Evolutionary conservation across 2,113 vertebrate genomes (phyloP).

Genomic region (Xerus inauris): DNA sequence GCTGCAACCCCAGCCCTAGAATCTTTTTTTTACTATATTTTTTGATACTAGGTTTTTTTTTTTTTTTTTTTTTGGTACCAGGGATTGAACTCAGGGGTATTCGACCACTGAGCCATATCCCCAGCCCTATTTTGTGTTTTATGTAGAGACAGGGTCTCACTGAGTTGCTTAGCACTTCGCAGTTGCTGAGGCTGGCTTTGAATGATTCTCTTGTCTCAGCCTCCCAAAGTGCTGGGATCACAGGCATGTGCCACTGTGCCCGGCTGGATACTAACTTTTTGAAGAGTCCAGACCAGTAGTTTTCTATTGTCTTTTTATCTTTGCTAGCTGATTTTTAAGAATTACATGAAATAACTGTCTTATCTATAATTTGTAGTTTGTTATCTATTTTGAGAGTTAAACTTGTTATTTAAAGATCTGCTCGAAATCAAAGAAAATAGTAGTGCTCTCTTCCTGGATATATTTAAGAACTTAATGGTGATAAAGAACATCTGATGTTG

Average conservation of each 20-base stretch:
- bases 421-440: not conserved
- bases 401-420: constrained; percentile 20
- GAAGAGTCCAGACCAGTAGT: not conserved
- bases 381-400: constrained; percentile 59
- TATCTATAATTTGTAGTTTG: constrained; percentile 25
- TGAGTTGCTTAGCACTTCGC: no score
- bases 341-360: not conserved
- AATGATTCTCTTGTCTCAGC: no score
- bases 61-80: no score
- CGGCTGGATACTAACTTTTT: not conserved
- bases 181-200: no score
- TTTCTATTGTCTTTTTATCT: not conserved
- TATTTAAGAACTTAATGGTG: constrained; percentile 31
- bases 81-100: no score
- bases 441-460: not conserved
- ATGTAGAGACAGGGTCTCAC: no score
- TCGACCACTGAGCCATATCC: no score
- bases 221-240: no score
- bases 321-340: not conserved
- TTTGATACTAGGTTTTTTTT: no score
- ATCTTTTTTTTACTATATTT: not conserved
- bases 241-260: no score
- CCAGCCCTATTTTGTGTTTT: no score
- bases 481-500: not conserved
- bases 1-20: no score